Evolutionary conservation across 2,797 vertebrate genomes (phyloP), one percentile per base, ranked within the genome.

Genomic region (Ctenopoma multispine): DNA sequence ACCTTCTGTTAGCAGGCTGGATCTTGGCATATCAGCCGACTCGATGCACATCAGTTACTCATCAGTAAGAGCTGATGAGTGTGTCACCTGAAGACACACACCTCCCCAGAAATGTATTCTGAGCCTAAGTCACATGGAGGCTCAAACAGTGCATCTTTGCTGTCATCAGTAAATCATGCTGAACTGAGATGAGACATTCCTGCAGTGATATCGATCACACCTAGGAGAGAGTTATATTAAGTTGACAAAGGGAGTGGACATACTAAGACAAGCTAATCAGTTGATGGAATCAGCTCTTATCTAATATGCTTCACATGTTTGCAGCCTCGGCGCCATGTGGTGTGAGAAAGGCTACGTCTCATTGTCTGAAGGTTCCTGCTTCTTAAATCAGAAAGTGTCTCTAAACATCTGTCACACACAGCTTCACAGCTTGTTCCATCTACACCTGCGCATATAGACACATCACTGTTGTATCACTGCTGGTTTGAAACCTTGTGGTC

Each of bases 131-230:
- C 63, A 75, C 77, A 71, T 49, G 43, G 6, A 23, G 24, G 11
- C 3, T 46, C 6, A 24, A 46, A 13, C 7, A 49, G 43, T 46
- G 29, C 41, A 29, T 10, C 3, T 27, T 44, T 49, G 53, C 65
- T 70, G 61, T 67, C 62, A 34, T 3, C 58, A 43, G 15, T 46
- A 43, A 43, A 38, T 73, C 60, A 36, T 29, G 21, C 47, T 51
- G 18, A 43, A 15, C 53, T 66, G n/a, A 56, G 63, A 40, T 18
- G 21, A 3, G 23, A 54, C 50, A 70, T 84, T 77, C 68, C 69
- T 67, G 47, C n/a, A 24, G 34, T 56, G 82, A 87, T 81, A 44
- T 17, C 0, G 55, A 81, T 87, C 79, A 60, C 47, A 49, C 8
- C 12, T 5, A 4, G 17, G 21, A 63, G 34, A 40, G 11, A 15